Evolutionary conservation across 92 coral and sea anemone genomes (phyloP).

Genomic region (Phymanthus crucifer): DNA sequence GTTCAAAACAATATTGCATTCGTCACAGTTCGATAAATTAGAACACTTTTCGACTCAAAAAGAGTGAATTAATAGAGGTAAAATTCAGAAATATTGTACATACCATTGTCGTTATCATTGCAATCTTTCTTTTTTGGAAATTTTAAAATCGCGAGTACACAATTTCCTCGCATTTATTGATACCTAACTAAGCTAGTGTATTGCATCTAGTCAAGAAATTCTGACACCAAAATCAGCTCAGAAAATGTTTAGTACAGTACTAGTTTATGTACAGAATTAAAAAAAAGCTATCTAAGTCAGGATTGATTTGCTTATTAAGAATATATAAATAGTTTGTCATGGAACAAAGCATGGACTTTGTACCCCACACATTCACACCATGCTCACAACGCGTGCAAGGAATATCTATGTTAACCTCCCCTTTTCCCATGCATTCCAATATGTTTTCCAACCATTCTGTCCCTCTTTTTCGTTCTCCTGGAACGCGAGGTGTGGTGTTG

Average conservation of each 20-base stretch:
- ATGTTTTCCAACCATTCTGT: conserved; percentile 93
- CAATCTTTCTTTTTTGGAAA: neutral
- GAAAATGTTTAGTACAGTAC: conserved; percentile 11
- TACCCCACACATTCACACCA: conserved; percentile 4
- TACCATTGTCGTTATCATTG: neutral
- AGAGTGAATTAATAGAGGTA: neutral
- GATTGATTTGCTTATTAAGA: conserved; percentile 10
- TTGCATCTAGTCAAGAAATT: conserved; percentile 6
- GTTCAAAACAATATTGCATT: neutral
- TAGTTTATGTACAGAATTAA: conserved; percentile 37
- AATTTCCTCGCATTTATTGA: neutral
- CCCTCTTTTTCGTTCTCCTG: conserved; percentile 82
- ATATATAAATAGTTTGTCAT: conserved; percentile 28
- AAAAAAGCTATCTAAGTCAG: conserved; percentile 20
- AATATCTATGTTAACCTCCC: conserved; percentile 51
- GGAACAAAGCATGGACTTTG: conserved; percentile 28
- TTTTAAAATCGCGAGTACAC: neutral
- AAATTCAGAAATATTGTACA: neutral
- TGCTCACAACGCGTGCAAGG: conserved; percentile 51
- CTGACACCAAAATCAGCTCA: conserved; percentile 4
- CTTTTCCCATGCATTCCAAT: conserved; percentile 91
- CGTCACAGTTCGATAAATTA: neutral
- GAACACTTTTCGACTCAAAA: neutral
- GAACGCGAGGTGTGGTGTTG: conserved; percentile 82
- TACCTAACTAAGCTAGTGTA: neutral